phyloP scores from a whole-genome alignment of 1,140 invertebrate species.

The Pogonomyrmex californicus region DNA sequence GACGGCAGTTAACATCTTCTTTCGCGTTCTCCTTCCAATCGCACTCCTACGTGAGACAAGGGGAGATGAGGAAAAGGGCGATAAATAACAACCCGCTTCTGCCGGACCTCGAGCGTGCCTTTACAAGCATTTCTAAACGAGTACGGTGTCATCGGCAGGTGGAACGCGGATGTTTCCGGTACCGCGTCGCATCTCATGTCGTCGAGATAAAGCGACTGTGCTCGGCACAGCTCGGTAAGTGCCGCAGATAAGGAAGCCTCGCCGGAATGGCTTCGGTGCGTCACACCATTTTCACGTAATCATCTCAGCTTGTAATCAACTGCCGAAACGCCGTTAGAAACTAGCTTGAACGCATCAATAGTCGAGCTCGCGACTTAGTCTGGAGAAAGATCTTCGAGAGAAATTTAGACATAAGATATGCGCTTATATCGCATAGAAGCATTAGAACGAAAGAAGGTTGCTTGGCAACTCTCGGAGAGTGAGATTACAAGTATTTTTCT shows the following conservation, averaged over 20 bases:
- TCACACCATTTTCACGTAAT: conserved; percentile 55
- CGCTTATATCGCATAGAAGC: conserved; percentile 2
- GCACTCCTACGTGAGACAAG: conserved; percentile 68
- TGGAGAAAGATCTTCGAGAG: conserved; percentile 28
- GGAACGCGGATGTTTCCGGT: conserved; percentile 73
- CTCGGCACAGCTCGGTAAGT: conserved; percentile 75
- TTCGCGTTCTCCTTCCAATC: conserved; percentile 39
- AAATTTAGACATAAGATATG: conserved; percentile 18
- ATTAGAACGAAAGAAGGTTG: neutral
- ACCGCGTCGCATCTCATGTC: conserved; percentile 66
- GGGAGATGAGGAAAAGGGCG: conserved; percentile 61
- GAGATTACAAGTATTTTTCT: conserved; percentile 24
- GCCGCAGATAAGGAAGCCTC: conserved; percentile 63
- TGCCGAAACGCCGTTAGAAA: conserved; percentile 54
- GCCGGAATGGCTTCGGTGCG: neutral
- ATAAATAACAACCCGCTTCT: conserved; percentile 69
- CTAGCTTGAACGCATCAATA: conserved; percentile 51
- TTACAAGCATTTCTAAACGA: conserved; percentile 68
- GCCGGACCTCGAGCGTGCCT: neutral
- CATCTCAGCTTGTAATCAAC: conserved; percentile 69
- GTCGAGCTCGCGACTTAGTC: neutral
- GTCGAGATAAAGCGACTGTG: conserved; percentile 69
- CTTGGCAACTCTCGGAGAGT: neutral
- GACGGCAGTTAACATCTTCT: conserved; percentile 69
- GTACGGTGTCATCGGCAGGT: conserved; percentile 19